phyloP scores from a whole-genome alignment of 2,888 invertebrate genomes.

The Liodrosophila aerea region DNA sequence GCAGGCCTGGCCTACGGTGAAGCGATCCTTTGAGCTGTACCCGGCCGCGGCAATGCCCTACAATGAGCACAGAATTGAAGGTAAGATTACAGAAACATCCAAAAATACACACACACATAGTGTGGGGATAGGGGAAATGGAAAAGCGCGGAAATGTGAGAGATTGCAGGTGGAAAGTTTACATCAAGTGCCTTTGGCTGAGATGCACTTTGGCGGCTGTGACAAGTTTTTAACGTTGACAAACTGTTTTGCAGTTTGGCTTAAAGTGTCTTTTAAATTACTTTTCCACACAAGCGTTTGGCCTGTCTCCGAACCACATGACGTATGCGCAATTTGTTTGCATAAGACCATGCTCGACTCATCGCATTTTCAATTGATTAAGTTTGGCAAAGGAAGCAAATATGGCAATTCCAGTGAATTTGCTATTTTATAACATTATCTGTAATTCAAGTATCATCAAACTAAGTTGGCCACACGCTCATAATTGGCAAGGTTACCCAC shows the following conservation, averaged over 20 bases:
- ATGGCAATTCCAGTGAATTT: constrained; percentile 28
- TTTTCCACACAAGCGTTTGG: constrained; percentile 42
- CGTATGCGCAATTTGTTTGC: constrained; percentile 12
- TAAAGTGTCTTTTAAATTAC: constrained; percentile 61
- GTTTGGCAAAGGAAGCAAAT: constrained; percentile 1
- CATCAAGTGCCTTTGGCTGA: constrained; percentile 51
- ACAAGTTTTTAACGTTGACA: constrained; percentile 44
- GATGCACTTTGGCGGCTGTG: constrained; percentile 59
- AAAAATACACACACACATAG: neutral
- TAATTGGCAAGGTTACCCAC: constrained; percentile 63
- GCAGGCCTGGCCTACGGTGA: constrained; percentile 82
- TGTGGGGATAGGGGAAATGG: no score
- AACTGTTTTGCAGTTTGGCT: constrained; percentile 36
- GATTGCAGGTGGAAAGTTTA: constrained; percentile 50
- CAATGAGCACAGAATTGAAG: constrained; percentile 80
- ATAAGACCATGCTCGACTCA: neutral
- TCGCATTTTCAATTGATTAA: neutral
- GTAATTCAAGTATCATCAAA: constrained; percentile 18
- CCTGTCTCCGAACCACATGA: neutral
- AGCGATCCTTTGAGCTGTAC: constrained; percentile 80
- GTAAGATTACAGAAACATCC: constrained; percentile 63
- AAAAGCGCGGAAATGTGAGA: constrained; percentile 21
- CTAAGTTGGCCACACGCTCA: constrained; percentile 14
- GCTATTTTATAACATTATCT: constrained; percentile 8
- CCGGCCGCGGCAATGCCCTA: constrained; percentile 67